Conservation (phyloP, 2,113 vertebrate species). For the Antechinus flavipes region DNA sequence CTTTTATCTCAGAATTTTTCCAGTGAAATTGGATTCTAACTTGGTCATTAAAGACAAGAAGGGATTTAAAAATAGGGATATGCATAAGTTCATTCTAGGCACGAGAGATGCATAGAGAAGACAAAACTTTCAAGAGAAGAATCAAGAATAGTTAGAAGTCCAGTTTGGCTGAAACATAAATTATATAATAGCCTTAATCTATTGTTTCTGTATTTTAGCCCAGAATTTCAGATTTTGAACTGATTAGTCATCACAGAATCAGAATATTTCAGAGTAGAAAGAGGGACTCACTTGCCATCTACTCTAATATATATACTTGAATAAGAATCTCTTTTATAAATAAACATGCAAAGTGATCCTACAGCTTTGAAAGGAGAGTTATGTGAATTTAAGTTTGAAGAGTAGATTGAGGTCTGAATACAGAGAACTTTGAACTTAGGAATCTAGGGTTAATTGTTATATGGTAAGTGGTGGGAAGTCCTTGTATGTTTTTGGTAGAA, state of each 20-base stretch:
- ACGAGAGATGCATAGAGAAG: background rate
- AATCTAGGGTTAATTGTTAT: background rate
- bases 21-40: background rate
- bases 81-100: background rate
- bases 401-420: background rate
- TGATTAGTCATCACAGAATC: background rate
- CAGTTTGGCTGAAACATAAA: background rate
- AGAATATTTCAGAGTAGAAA: background rate
- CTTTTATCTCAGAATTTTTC: background rate
- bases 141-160: background rate
- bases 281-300: background rate
- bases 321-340: background rate
- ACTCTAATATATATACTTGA: background rate
- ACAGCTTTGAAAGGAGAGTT: background rate
- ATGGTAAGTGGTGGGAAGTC: background rate
- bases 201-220: background rate
- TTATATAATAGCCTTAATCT: background rate
- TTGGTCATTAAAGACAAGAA: background rate
- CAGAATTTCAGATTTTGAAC: background rate
- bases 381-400: background rate
- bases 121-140: background rate
- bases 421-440: background rate
- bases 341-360: background rate
- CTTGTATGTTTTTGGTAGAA: background rate
- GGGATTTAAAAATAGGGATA: background rate